These are phyloP conservation scores for Mellivora capensis DNA, from an alignment of 2,113 vertebrate genomes.

Conservation along the genomic window DNA sequence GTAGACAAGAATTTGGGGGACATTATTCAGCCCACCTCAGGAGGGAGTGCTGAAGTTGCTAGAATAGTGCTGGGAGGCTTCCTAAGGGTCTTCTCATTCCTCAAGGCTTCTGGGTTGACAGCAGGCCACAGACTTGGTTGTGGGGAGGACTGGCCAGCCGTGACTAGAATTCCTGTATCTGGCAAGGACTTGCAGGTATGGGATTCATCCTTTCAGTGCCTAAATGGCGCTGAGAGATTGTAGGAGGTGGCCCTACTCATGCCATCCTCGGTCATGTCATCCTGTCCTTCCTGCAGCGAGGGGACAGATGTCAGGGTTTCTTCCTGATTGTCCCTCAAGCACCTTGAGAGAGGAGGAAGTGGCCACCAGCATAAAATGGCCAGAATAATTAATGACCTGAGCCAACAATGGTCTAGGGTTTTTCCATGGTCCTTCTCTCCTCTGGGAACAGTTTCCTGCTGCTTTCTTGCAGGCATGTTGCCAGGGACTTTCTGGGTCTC, in stretches of 20 bases:
- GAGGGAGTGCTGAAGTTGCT: not conserved
- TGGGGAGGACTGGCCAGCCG: not conserved
- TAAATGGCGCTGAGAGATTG: not conserved
- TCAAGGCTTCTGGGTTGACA: not conserved
- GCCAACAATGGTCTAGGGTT: conserved; percentile 63
- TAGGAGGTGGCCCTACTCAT: not conserved
- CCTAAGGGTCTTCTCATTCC: not conserved
- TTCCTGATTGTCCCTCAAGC: not conserved
- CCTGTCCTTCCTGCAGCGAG: not conserved
- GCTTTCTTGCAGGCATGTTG: conserved; percentile 56
- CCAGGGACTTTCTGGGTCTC: conserved; percentile 71
- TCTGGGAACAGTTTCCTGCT: conserved; percentile 63
- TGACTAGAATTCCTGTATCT: not conserved
- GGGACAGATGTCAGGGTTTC: not conserved
- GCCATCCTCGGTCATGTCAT: not conserved
- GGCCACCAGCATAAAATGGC: not conserved
- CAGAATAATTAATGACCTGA: conserved; percentile 42
- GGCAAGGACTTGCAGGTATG: not conserved
- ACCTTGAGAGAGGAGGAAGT: conserved; percentile 60
- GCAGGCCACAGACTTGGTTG: not conserved
- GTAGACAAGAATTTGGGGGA: not conserved
- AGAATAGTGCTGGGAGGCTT: not conserved
- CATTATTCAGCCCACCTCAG: not conserved
- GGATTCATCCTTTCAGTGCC: not conserved
- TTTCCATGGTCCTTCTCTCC: conserved; percentile 60